Base-by-base conservation (phyloP, 1,140 invertebrate genomes). In the Pachypsylla venusta region DNA sequence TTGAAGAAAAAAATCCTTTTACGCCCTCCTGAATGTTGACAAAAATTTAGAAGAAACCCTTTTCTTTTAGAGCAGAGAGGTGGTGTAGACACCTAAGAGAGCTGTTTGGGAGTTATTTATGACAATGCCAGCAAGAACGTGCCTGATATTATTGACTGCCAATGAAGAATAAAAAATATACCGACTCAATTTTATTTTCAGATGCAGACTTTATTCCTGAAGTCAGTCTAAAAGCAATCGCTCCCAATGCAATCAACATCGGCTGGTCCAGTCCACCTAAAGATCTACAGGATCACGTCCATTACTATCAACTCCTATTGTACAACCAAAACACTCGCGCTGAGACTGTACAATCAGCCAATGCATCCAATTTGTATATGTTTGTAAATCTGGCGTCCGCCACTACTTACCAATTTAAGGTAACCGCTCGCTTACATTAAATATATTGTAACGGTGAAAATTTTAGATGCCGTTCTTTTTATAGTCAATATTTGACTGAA, bases 181-280 rank as follows among this genome's bases (percentile, higher is more conserved):
- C n/a, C 12, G 12, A 53, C 54, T 57, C 53, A 28, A 39, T 53
- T 54, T 30, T 53, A 19, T 25, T 56, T 69, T 1, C 61, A 75
- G 86, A 89, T 76, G 85, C 86, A 0, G 73, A 79, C 54, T 89
- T 89, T 67, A 75, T 85, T 48, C 87, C 87, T 5, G 81, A 81
- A 66, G 80, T 88, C 25, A 77, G 78, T 25, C 80, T 87, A 0
- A 88, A 85, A 60, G 87, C 86, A 0, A 82, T 82, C 59, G 86
- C 85, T 0, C 77, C 81, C 1, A 81, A 79, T 22, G 85, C 85
- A 0, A 84, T 89, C 26, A 88, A 85, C 1, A 81, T 91, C 58
- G 81, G 81, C 0, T 89, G 86, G 84, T 76, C 75, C 48, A 71
- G 76, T 1, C 84, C 85, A 1, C 77, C 83, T 0, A 67, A 74